Conservation (phyloP, 1,140 invertebrate genomes). For the Caenorhabditis briggsae region DNA sequence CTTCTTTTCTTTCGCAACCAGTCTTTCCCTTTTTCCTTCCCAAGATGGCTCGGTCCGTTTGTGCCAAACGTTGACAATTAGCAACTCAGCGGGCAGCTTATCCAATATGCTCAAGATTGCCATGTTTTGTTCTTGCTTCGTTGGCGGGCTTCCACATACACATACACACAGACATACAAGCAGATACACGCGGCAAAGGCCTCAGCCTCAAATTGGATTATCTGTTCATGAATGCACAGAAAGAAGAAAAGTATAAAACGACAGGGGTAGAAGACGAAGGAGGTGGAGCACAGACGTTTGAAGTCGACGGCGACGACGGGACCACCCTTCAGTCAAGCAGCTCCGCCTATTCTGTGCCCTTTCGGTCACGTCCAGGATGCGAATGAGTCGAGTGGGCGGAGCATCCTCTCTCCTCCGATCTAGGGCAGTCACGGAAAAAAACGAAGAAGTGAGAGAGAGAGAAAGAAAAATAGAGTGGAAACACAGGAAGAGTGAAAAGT, state of each 20-base stretch:
- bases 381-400: slow-evolving; percentile 7
- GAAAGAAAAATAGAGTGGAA: neutral
- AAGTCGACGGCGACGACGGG: neutral
- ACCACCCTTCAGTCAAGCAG: slow-evolving; percentile 18
- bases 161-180: neutral
- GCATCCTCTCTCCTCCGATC: neutral
- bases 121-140: slow-evolving; percentile 53
- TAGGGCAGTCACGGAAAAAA: neutral
- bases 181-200: neutral
- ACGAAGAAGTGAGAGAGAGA: neutral
- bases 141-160: slow-evolving; percentile 48
- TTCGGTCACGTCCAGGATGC: slow-evolving; percentile 17
- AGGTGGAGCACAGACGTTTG: slow-evolving; percentile 15
- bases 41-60: slow-evolving; percentile 47
- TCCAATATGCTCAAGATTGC: slow-evolving; percentile 56
- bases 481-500: slow-evolving; percentile 32
- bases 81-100: slow-evolving; percentile 55
- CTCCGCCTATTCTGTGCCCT: slow-evolving; percentile 16
- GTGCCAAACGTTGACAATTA: slow-evolving; percentile 56
- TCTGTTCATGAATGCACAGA: slow-evolving; percentile 54
- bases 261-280: slow-evolving; percentile 29
- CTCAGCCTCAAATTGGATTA: slow-evolving; percentile 55
- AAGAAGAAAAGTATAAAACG: slow-evolving; percentile 48
- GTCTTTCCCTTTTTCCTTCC: slow-evolving; percentile 40
- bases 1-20: slow-evolving; percentile 52